phyloP scores from a whole-genome alignment of 2,888 invertebrate species.

The Venustoraphidia nigricollis region DNA sequence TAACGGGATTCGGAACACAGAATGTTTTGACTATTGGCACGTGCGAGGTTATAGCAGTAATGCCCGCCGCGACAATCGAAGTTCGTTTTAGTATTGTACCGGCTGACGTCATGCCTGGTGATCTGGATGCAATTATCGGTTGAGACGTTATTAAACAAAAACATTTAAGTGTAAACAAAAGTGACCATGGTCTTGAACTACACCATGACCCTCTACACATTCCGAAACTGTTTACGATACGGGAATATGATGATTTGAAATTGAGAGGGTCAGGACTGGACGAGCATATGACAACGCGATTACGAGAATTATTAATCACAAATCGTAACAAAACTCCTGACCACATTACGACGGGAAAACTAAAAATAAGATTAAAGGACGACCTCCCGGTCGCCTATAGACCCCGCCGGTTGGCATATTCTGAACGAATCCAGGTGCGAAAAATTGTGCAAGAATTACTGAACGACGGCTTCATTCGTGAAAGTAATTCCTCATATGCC shows the following conservation, averaged over 20 bases:
- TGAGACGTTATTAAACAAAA: constrained; percentile 10
- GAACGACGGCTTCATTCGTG: constrained; percentile 12
- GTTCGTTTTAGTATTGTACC: constrained; percentile 7
- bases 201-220: constrained; percentile 4
- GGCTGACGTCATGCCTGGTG: constrained; percentile 8
- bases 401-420: constrained; percentile 11
- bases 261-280: constrained; percentile 2
- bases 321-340: constrained; percentile 5
- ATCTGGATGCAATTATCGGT: constrained; percentile 9
- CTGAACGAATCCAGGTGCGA: constrained; percentile 11
- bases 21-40: constrained; percentile 9
- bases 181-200: constrained; percentile 5
- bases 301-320: constrained; percentile 3
- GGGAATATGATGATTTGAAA: background rate
- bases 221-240: constrained; percentile 1
- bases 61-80: constrained; percentile 10
- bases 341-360: constrained; percentile 9
- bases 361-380: constrained; percentile 9
- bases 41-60: constrained; percentile 9
- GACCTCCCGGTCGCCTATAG: constrained; percentile 9
- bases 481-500: constrained; percentile 14
- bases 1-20: constrained; percentile 8
- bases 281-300: constrained; percentile 2
- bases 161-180: constrained; percentile 4
- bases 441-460: constrained; percentile 11